These are phyloP conservation scores for Gryon sp. DNA, from an alignment of 1,140 invertebrate genomes.

Conservation along the genomic window DNA sequence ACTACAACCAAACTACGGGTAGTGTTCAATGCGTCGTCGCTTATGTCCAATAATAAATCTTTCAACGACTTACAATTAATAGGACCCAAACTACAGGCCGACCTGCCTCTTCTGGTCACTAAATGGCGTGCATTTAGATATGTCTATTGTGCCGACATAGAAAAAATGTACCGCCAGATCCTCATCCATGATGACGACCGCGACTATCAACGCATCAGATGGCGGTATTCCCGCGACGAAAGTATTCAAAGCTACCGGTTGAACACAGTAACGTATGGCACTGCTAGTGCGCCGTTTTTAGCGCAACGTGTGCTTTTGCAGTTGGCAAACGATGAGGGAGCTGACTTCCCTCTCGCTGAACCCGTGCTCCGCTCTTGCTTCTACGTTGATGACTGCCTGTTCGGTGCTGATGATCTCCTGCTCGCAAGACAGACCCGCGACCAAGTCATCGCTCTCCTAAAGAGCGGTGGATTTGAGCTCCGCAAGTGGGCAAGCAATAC, in stretches of 20 bases:
- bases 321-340: neutral
- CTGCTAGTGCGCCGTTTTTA: too few species aligned
- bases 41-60: too few species aligned
- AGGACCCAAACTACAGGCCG: neutral
- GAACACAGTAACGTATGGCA: slow-evolving; percentile 1
- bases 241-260: neutral
- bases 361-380: too few species aligned
- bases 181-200: neutral
- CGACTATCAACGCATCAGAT: too few species aligned
- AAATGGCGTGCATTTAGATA: slow-evolving; percentile 7
- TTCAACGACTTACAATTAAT: neutral
- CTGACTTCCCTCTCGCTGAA: neutral
- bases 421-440: too few species aligned
- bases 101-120: neutral
- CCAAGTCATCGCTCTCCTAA: neutral
- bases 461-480: neutral
- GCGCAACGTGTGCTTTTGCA: too few species aligned
- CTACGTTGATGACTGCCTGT: too few species aligned
- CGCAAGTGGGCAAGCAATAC: neutral
- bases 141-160: slow-evolving; percentile 4
- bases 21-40: too few species aligned
- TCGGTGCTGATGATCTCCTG: too few species aligned
- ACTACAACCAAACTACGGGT: neutral
- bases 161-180: slow-evolving; percentile 14
- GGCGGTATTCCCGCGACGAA: neutral